These are phyloP conservation scores for Scaptomyza reducta DNA, from an alignment of 2,888 invertebrate genomes.

Conservation along the genomic window DNA sequence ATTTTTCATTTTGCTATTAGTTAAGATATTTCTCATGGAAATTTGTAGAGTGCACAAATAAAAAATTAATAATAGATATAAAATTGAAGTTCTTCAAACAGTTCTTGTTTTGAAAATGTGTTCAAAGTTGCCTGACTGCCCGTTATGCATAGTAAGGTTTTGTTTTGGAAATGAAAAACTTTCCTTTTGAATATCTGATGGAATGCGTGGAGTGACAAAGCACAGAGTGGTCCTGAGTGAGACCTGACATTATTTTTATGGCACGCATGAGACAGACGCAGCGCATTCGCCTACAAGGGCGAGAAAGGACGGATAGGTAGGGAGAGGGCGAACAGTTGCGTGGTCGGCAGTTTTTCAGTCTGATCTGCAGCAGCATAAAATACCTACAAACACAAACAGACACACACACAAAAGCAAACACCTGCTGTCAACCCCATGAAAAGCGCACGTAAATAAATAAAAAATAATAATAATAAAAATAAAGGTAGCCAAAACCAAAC, in stretches of 20 bases:
- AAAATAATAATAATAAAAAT: conserved; percentile 63
- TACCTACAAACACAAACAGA: conserved; percentile 45
- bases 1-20: not conserved
- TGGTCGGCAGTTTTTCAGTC: conserved; percentile 54
- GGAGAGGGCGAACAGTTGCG: conserved; percentile 44
- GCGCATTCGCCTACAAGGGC: not conserved
- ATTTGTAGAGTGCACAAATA: no score
- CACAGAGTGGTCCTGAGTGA: conserved; percentile 7
- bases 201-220: conserved; percentile 3
- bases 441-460: conserved; percentile 74
- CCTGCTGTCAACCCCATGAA: conserved; percentile 72
- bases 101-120: not conserved
- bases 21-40: not conserved
- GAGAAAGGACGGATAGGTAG: not conserved
- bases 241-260: conserved; percentile 52
- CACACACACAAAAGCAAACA: conserved; percentile 51
- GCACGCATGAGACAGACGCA: conserved; percentile 34
- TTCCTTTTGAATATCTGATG: conserved; percentile 1
- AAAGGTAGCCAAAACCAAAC: conserved; percentile 56
- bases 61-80: not conserved
- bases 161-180: conserved; percentile 2
- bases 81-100: not conserved
- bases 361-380: conserved; percentile 71
- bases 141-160: conserved; percentile 2
- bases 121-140: not conserved